Base-by-base conservation (phyloP, 2,113 vertebrate genomes). In the Diadophis punctatus region DNA sequence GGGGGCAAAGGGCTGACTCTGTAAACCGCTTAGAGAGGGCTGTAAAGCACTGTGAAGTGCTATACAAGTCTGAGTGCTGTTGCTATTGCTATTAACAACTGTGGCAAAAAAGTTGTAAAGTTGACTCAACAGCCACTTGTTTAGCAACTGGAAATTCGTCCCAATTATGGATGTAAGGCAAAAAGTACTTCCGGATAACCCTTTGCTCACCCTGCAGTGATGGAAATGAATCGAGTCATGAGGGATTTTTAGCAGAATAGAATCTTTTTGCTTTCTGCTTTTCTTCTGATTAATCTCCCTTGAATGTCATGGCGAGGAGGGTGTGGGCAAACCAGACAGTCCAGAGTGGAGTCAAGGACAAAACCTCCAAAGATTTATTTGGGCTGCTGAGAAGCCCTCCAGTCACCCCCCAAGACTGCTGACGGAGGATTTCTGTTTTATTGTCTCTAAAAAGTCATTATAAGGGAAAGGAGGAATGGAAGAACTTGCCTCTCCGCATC, bases 311-410 rank as follows among this genome's bases (percentile, higher is more conserved):
- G 53, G 43, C 34, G 93, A 51, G 0, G 27, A 16, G 52, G 52
- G 16, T 14, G 0, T 80, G 89, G 0, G 87, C 58, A 4, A 86
- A 90, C 22, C 23, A 25, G 58, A 3, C 27, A 16, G 39, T 58
- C 86, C 63, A 11, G 80, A 91, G n/a, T n/a, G 63, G 22, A 92
- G 56, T 89, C 86, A 95, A 96, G 93, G 94, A 90, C 86, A 48
- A 6, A 5, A 10, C 55, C n/a, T 34, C 27, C 27, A 39, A 30
- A 91, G 63, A 94, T 96, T 93, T 94, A 91, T 94, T 94, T 90
- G 92, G 89, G 56, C 43, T 91, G n/a, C 16, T 51, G 1, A 5
- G 1, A 92, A 10, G 58, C 94, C 20, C 52, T 90, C 94, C 9
- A 86, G 87, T 0, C 94, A 88, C 95, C 25, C 22, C 51, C 10